Percentiles rank a stretch among this genome's conserved stretches.
Conservation (phyloP, 1,140 invertebrate species). For the Pseudobourletiella spinata region DNA sequence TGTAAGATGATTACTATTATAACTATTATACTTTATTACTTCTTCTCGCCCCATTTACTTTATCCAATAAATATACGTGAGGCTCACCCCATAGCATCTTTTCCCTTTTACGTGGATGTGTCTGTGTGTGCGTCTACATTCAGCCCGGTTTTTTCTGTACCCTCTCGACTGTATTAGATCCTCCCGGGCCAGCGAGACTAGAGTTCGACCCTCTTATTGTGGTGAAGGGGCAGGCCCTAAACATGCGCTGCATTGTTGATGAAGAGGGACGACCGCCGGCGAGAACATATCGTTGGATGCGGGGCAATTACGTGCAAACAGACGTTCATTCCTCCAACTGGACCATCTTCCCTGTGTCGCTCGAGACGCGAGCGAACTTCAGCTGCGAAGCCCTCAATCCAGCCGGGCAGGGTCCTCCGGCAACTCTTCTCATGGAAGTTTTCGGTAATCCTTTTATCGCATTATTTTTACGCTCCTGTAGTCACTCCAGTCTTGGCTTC, state of each 20-base stretch:
- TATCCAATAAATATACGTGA: too few relatives aligned
- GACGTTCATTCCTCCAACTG: conserved; percentile 63
- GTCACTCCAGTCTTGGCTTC: background rate
- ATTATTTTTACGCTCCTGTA: conserved; percentile 27
- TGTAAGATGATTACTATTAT: too few relatives aligned
- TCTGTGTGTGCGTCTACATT: too few relatives aligned
- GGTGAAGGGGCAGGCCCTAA: conserved; percentile 66
- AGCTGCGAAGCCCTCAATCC: conserved; percentile 73
- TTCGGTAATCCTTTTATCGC: conserved; percentile 49
- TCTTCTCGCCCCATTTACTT: too few relatives aligned
- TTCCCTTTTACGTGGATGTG: too few relatives aligned
- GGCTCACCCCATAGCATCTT: too few relatives aligned
- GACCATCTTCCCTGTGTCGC: conserved; percentile 66
- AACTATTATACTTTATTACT: too few relatives aligned
- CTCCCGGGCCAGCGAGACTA: conserved; percentile 61
- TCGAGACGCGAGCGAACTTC: conserved; percentile 75
- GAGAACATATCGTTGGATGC: conserved; percentile 64
- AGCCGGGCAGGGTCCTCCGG: conserved; percentile 65
- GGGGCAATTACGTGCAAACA: conserved; percentile 58
- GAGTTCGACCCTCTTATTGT: conserved; percentile 61
- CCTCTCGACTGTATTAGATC: conserved; percentile 49
- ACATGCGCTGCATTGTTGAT: conserved; percentile 68
- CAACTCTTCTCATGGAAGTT: conserved; percentile 63
- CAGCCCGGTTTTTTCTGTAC: too few relatives aligned
- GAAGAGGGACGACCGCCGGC: conserved; percentile 68